Evolutionary conservation across 1,140 invertebrate species (phyloP).

Genomic region (Lasioglossum baleicum): DNA sequence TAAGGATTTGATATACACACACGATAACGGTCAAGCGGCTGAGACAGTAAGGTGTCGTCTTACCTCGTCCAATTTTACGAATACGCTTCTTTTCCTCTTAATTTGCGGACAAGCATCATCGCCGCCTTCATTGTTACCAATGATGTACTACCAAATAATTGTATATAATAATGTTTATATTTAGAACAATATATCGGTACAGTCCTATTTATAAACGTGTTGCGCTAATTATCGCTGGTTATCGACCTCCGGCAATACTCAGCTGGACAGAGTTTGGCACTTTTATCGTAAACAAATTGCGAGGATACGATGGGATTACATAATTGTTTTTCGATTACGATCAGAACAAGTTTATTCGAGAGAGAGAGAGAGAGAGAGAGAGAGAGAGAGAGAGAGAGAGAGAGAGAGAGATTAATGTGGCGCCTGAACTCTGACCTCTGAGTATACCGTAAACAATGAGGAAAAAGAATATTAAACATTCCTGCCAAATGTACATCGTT

Average conservation of each 20-base stretch:
- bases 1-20: conserved; percentile 48
- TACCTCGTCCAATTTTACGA: conserved; percentile 38
- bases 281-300: neutral
- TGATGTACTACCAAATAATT: conserved; percentile 72
- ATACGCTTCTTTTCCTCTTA: conserved; percentile 50
- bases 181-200: conserved; percentile 47
- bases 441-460: conserved; percentile 23
- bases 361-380: too few species aligned
- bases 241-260: conserved; percentile 1
- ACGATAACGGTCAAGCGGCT: neutral
- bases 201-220: conserved; percentile 40
- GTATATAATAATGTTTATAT: conserved; percentile 56
- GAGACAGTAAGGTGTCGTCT: conserved; percentile 7
- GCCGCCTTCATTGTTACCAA: conserved; percentile 61
- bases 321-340: neutral
- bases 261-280: neutral
- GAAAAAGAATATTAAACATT: conserved; percentile 24
- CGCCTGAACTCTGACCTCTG: conserved; percentile 1
- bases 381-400: too few species aligned
- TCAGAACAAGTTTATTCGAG: too few species aligned
- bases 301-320: neutral
- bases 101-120: conserved; percentile 41
- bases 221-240: conserved; percentile 33
- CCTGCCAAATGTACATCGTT: conserved; percentile 40
- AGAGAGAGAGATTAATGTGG: neutral